Evolutionary conservation across 2,888 invertebrate genomes (phyloP).

Genomic region (Nephrotoma guestfalica): DNA sequence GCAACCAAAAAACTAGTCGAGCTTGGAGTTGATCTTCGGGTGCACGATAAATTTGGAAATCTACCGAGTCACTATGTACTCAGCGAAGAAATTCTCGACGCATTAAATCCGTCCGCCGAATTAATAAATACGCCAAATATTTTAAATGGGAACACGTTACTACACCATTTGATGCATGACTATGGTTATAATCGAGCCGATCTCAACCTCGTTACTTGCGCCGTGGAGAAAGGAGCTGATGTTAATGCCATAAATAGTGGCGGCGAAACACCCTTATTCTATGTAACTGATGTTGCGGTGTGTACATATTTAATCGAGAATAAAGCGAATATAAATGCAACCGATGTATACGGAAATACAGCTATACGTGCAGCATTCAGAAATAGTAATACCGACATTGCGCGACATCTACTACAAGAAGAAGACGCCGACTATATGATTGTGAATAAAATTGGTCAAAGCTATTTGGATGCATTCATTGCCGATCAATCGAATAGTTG

Average conservation of each 20-base stretch:
- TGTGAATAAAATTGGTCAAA: not conserved
- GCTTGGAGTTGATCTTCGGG: not conserved
- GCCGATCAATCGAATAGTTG: not conserved
- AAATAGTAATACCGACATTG: not conserved
- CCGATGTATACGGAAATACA: not conserved
- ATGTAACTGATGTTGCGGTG: not conserved
- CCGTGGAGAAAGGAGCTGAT: not conserved
- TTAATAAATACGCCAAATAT: not conserved
- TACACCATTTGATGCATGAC: not conserved
- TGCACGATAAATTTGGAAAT: not conserved
- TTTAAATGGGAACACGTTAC: not conserved
- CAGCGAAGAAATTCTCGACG: not conserved
- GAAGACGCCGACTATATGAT: not conserved
- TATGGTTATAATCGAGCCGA: not conserved
- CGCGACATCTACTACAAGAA: not conserved
- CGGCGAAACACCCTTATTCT: not conserved
- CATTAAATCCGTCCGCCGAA: not conserved
- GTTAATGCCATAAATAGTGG: not conserved
- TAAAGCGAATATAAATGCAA: not conserved
- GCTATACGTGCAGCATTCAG: not conserved
- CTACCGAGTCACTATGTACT: not conserved
- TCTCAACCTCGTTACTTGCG: not conserved
- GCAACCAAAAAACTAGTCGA: not conserved
- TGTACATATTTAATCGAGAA: not conserved
- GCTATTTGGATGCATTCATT: not conserved